Base-by-base conservation (phyloP, 2,797 vertebrate genomes). In the Gephyroberyx darwinii region DNA sequence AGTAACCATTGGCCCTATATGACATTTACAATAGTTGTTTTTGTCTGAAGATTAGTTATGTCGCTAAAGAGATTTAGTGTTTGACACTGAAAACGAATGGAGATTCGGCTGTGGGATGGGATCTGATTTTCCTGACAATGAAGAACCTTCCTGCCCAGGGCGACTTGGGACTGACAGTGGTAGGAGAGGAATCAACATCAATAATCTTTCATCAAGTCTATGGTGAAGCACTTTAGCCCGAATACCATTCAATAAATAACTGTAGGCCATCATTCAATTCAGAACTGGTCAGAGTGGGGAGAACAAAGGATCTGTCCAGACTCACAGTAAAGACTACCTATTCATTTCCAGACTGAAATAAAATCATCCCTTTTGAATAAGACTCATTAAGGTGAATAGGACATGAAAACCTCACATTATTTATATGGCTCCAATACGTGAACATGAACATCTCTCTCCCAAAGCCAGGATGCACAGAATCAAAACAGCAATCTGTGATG, bases 121-220 rank as follows among this genome's bases (percentile, higher is more conserved):
- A 91, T 93, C 82, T 84, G 89, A 92, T 89, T 85, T 87, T 89
- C 59, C 67, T 92, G 93, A 94, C 92, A 93, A 90, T 93, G 93
- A 93, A 90, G 91, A 92, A 93, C 89, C 88, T 89, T 75, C 80
- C 64, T n/a, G 88, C 93, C 80, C 4, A 30, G 69, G 89, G 93
- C 85, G 84, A 86, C 86, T 43, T 77, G 68, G 86, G 75, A 86
- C 84, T 88, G 93, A 92, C 91, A 92, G 89, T 58, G 85, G 87
- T 84, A 86, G 88, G 86, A 84, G 90, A 86, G 83, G 83, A 92
- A 93, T 94, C 92, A 93, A 92, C 92, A 93, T 93, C 93, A 92
- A 93, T 94, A 94, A 94, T 94, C 92, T 93, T 93, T 92, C 92
- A 93, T 93, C 92, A 91, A 90, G 93, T 88, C 92, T 83, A 84